A percentile compares a stretch with the other conserved stretches of the same genome.
Conservation (phyloP, 1,140 invertebrate genomes). For the Drosophila neocordata region DNA sequence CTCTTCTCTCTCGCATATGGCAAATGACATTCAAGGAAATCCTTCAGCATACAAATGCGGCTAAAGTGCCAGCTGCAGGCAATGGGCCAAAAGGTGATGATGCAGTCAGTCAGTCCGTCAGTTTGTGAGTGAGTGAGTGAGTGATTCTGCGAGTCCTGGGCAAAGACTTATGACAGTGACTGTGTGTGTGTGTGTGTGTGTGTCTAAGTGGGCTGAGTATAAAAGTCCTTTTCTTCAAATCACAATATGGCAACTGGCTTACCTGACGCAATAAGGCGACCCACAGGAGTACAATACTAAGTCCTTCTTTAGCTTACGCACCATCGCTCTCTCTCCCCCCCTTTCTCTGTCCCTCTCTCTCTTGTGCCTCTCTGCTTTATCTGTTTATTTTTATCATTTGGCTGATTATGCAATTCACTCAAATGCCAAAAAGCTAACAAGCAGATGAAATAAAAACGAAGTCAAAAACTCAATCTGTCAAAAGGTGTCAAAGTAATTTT, state of each 20-base stretch:
- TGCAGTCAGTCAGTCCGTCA: constrained; percentile 11
- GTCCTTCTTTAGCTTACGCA: not conserved
- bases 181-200: too few species aligned
- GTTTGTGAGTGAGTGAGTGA: not conserved
- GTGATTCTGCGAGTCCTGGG: not conserved
- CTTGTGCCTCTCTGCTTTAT: not conserved
- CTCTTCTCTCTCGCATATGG: constrained; percentile 40
- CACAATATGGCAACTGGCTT: constrained; percentile 20
- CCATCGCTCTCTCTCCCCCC: not conserved
- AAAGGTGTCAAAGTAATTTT: constrained; percentile 52
- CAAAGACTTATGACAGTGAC: constrained; percentile 13
- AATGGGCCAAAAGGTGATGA: constrained; percentile 13
- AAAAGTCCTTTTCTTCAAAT: not conserved
- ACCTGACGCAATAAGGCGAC: constrained; percentile 40
- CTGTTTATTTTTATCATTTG: constrained; percentile 48
- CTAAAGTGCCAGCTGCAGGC: constrained; percentile 19
- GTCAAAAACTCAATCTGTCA: constrained; percentile 63
- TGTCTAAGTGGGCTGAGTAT: not conserved
- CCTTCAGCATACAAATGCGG: constrained; percentile 8
- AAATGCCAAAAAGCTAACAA: constrained; percentile 16
- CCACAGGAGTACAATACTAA: not conserved
- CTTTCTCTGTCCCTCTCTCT: not conserved
- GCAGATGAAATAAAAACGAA: constrained; percentile 13
- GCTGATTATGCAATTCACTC: constrained; percentile 61
- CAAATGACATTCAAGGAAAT: constrained; percentile 67